Evolutionary conservation across 2,888 invertebrate genomes (phyloP).

Genomic region (Agrochola lychnidis): DNA sequence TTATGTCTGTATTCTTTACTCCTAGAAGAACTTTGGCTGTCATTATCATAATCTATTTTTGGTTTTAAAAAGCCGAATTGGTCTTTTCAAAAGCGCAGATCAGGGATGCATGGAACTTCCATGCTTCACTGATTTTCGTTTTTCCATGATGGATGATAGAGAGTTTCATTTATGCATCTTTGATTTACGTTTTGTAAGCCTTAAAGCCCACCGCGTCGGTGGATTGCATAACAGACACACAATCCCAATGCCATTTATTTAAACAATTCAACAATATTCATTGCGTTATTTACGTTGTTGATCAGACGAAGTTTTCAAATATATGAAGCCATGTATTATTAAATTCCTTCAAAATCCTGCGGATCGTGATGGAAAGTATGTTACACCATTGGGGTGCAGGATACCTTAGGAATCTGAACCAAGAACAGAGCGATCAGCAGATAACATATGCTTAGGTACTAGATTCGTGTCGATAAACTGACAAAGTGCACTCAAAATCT

Average conservation of each 20-base stretch:
- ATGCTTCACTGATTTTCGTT: background rate
- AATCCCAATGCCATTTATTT: background rate
- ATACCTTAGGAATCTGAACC: background rate
- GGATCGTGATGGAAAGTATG: background rate
- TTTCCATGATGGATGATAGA: background rate
- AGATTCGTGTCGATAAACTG: background rate
- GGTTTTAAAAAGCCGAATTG: too few relatives aligned
- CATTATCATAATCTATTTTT: background rate
- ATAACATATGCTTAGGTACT: background rate
- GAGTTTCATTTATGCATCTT: background rate
- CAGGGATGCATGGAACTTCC: background rate
- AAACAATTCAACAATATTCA: background rate
- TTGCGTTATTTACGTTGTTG: background rate
- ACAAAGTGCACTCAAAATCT: slow-evolving; percentile 6
- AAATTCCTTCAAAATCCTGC: background rate
- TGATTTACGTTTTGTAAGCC: background rate
- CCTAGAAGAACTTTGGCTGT: too few relatives aligned
- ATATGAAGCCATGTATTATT: background rate
- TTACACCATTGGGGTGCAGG: background rate
- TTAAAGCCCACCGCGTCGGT: background rate
- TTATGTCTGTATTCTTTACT: too few relatives aligned
- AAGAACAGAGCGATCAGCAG: background rate
- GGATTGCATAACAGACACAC: background rate
- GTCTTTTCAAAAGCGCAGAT: background rate
- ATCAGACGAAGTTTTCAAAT: background rate